Conservation (phyloP, 53 echinoderm and acorn worm genomes). For the Zoroaster sp. region DNA sequence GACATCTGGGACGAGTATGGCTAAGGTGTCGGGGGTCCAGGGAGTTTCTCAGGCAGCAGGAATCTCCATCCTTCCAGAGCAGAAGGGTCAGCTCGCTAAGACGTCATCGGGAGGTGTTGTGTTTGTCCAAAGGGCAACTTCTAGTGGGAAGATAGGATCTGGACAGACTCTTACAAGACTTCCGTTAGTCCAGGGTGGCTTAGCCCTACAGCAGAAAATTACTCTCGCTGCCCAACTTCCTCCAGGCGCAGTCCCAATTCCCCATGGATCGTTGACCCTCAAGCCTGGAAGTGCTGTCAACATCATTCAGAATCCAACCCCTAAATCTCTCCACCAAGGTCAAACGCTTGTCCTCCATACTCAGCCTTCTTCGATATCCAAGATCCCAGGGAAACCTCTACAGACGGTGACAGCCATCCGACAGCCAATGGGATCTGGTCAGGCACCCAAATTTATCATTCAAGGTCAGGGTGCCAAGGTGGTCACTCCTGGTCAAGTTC, state of each 20-base stretch:
- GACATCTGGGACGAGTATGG: conserved; percentile 63
- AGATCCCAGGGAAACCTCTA: conserved; percentile 12
- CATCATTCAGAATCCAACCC: conserved; percentile 49
- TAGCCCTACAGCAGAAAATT: conserved; percentile 64
- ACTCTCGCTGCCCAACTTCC: conserved; percentile 64
- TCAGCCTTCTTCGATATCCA: conserved; percentile 36
- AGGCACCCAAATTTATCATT: conserved; percentile 51
- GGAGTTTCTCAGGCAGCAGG: conserved; percentile 64
- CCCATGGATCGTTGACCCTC: conserved; percentile 49
- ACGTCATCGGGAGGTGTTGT: conserved; percentile 92
- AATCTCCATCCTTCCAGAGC: conserved; percentile 84
- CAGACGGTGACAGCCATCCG: conserved; percentile 54
- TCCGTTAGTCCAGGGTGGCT: conserved; percentile 47
- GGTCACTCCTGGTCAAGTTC: conserved; percentile 29
- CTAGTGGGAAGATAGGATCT: conserved; percentile 62
- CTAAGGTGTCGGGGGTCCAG: conserved; percentile 75
- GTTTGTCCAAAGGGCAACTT: conserved; percentile 79
- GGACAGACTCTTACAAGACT: conserved; percentile 77
- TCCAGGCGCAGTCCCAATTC: conserved; percentile 34
- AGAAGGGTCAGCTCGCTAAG: conserved; percentile 81
- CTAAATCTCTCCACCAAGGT: conserved; percentile 45
- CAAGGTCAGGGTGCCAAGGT: conserved; percentile 49
- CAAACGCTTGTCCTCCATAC: conserved; percentile 36
- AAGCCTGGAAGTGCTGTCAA: conserved; percentile 70
- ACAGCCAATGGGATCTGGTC: conserved; percentile 19